phyloP scores from a whole-genome alignment of 2,888 invertebrate genomes.

The Dermolepida albohirtum region DNA sequence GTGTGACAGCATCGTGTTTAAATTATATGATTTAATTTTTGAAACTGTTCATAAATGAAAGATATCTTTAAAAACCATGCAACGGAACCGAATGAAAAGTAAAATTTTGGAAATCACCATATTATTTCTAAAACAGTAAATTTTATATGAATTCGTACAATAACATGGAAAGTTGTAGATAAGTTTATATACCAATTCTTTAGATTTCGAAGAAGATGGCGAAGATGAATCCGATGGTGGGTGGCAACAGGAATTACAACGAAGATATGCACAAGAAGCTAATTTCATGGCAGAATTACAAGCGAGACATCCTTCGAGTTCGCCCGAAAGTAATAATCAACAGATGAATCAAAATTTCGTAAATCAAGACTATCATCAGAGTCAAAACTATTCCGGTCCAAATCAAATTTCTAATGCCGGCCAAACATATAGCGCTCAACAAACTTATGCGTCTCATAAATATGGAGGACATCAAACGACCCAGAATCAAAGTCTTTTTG shows the following conservation, averaged over 20 bases:
- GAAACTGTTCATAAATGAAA: no score
- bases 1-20: no score
- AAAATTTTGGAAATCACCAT: no score
- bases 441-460: conserved; percentile 52
- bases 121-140: no score
- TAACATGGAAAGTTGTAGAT: no score
- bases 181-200: neutral
- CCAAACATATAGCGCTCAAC: conserved; percentile 46
- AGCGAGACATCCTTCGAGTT: conserved; percentile 65
- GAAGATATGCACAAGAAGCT: conserved; percentile 70
- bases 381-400: conserved; percentile 50
- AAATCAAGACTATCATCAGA: conserved; percentile 53
- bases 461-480: conserved; percentile 41
- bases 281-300: conserved; percentile 70
- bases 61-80: no score
- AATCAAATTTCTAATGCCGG: conserved; percentile 50
- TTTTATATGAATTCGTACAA: neutral
- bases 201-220: conserved; percentile 80
- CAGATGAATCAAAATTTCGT: conserved; percentile 39
- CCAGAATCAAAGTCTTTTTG: conserved; percentile 55
- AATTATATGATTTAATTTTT: no score
- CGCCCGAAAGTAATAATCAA: conserved; percentile 59
- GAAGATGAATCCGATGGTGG: conserved; percentile 71
- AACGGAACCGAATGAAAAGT: no score
- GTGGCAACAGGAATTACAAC: conserved; percentile 71